Evolutionary conservation across 64 coral and sea anemone species (phyloP).

Genomic region (Catalaphyllia jardinei): DNA sequence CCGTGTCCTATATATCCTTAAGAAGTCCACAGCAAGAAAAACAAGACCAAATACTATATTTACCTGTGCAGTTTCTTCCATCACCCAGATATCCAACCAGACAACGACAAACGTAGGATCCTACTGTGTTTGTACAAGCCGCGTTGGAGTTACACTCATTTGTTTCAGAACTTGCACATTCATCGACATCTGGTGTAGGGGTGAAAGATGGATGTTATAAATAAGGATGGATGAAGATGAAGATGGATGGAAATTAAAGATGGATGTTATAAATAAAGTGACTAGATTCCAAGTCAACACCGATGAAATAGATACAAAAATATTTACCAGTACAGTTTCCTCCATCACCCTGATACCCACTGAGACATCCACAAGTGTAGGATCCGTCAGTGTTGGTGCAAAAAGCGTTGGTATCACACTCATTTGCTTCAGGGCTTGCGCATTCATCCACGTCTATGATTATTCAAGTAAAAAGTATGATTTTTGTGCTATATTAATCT

Average conservation of each 20-base stretch:
- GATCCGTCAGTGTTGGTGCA: constrained; percentile 19
- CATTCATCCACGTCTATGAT: too few relatives aligned
- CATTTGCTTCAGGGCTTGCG: too few relatives aligned
- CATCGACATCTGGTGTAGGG: neutral
- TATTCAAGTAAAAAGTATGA: too few relatives aligned
- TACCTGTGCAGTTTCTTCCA: neutral
- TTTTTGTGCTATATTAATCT: too few relatives aligned
- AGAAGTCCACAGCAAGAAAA: too few relatives aligned
- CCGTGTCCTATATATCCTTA: too few relatives aligned
- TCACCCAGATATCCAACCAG: neutral
- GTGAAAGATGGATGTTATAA: neutral
- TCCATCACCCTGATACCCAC: constrained; percentile 9
- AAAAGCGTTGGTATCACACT: neutral
- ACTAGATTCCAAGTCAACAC: too few relatives aligned
- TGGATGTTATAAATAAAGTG: too few relatives aligned
- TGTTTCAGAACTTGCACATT: neutral
- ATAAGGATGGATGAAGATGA: too few relatives aligned
- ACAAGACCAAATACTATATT: too few relatives aligned
- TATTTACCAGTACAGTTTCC: neutral
- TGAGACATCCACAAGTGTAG: neutral
- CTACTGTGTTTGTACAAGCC: neutral
- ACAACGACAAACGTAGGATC: constrained; percentile 42
- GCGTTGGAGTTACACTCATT: constrained; percentile 4
- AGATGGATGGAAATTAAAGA: too few relatives aligned
- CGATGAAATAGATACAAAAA: too few relatives aligned